Evolutionary conservation across 2,888 invertebrate species (phyloP), one percentile per base, ranked within the genome.

Genomic region (Fragum fragum): DNA sequence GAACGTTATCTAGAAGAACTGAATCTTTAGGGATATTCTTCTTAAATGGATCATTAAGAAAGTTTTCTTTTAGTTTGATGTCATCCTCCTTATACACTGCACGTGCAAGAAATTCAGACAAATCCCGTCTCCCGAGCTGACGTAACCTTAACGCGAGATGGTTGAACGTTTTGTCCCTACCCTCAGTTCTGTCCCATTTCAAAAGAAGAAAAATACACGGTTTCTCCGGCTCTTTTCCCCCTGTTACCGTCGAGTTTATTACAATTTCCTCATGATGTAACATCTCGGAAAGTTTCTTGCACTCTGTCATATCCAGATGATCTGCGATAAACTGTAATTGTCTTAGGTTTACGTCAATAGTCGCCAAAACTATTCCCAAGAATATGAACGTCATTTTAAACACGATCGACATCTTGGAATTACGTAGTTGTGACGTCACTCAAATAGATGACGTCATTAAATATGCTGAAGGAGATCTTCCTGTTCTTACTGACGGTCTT

Each of bases 301-400:
- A 93, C 75, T 92, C 91, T 1, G 81, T 70, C 32, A 36, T 28
- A 5, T 87, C 83, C 32, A 93, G 80, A 73, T 92, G 91, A 72
- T 92, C 91, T 1, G 93, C 88, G 7, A 93, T 87, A 69, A 87
- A 89, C 72, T 91, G 90, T n/a, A 93, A 61, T 75, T 93, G 89
- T 53, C 90, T 89, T 36, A 89, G 86, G 75, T 92, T 93, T 57
- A 93, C 57, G 70, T 92, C 92, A n/a, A 88, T 78, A 1, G 89
- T 89, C 26, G 63, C 71, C n/a, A 26, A 55, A 63, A 70, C 76
- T 63, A 29, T 23, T 26, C 18, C 21, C 1, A 28, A 23, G 3
- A 26, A 21, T 7, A 52, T 18, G n/a, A 26, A 14, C 3, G 23
- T 18, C 18, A 7, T 5, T 14, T 26, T 47, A 6, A 53, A 29